Base-by-base conservation (phyloP, 2,888 invertebrate genomes). In the Acrocera orbiculus region DNA sequence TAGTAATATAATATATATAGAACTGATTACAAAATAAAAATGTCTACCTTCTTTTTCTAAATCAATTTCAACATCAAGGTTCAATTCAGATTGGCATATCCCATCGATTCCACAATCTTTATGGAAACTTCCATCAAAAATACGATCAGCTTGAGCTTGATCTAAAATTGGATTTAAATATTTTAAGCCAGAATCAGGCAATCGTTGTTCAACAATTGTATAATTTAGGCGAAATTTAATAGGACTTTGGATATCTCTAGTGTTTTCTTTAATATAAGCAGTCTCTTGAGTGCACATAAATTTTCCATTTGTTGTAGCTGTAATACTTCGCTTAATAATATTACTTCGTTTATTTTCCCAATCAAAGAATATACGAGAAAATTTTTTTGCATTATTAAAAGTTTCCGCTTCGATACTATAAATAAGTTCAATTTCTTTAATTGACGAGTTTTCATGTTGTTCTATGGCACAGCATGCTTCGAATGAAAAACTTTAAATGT, bases 91-190 rank as follows among this genome's bases (percentile, higher is more conserved):
- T 52, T 82, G 73, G 52, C 93, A 95, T 14, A 80, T 64, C 45
- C 85, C 85, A 51, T 92, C 85, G 1, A 68, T 62, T 1, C 90
- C 92, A 49, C 93, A 93, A 52, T 90, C 86, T 55, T 90, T 92
- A 43, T 86, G 74, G 66, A 90, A 87, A 28, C 76, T 78, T 1
- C 85, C 89, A 46, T 77, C 71, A 50, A 89, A 86, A 20, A 73
- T 67, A 39, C 76, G 73, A 19, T 77, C 72, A 1, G 87, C 85
- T 48, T 77, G 74, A 28, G 83, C 82, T 41, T 85, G 78, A 57
- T 93, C 89, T 33, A 95, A 61, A 28, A 95, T 86, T 0, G 93
- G 92, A 51, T 77, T 56, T 3, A 61, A 45, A 1, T 43, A 40
- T 2, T 41, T 45, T 5, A 60, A 33, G 0, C 54, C 58, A 0